Evolutionary conservation across 2,888 invertebrate species (phyloP), one percentile per base, ranked within the genome.

Genomic region (Halictus quadricinctus): DNA sequence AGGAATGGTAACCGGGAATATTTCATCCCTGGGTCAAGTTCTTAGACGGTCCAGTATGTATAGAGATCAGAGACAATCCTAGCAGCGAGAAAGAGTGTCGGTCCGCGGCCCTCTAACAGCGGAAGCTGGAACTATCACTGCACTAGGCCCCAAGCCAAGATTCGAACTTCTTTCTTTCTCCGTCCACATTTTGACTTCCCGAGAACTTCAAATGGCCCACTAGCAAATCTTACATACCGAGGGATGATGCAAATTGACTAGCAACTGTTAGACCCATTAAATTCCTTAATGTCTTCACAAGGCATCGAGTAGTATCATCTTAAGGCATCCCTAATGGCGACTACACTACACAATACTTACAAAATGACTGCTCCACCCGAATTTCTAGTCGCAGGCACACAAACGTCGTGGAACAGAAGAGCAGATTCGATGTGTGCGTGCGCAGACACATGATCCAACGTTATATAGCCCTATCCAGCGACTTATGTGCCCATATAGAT

Each of bases 401-500:
- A n/a, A 54, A n/a, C 54, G 21, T 50, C 21, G 54, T 10, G 10
- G 54, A n/a, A 54, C 10, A n/a, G 21, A n/a, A n/a, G 54, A 54
- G 54, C 54, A 54, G n/a, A 4, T 54, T 13, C 13, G 25, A 15
- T 15, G 60, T 25, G 25, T 60, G 60, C 60, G 60, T 60, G 60
- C 60, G 60, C 60, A 60, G 60, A 15, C 60, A 60, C 60, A 60
- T 1, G 25, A 60, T 60, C 60, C 60, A 60, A 60, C 25, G 29
- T 46, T 77, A 83, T 69, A 74, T 60, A 60, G 46, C 60, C 76
- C 76, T 74, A 41, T 54, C 77, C 48, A 25, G 43, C 46, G 25
- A 46, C 66, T 80, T 83, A 86, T 84, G 84, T 80, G 83, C 64
- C 82, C 86, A 88, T 87, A 88, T 85, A 91, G 88, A 88, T 88